Base-by-base conservation (phyloP, 2,888 invertebrate species). In the Andrena fulva region DNA sequence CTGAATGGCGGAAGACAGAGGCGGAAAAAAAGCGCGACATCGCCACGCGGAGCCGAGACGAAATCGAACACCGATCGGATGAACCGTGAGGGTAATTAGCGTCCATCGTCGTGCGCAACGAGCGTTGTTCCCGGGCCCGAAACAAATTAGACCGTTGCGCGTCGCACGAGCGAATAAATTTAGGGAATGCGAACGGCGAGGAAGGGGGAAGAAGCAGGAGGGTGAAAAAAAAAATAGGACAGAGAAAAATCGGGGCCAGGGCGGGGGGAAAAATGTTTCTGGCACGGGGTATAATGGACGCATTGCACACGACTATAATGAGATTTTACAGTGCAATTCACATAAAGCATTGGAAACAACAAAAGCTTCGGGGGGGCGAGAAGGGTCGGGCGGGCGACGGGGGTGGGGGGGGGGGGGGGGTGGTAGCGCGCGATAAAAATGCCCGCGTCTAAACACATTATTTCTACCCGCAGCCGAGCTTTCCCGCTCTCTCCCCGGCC, bases 311-410 rank as follows among this genome's bases (percentile, higher is more conserved):
- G 90, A 90, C 90, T 92, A 91, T 93, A 93, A 93, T 93, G 93
- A 93, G 93, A 93, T 93, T 93, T 93, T 91, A 92, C 93, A 90
- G 90, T 92, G 92, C 92, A 91, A 91, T 92, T 92, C 92, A 91
- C 91, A 91, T 91, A 91, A 92, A 92, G 92, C 93, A 92, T 92
- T 89, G 93, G 90, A 90, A 92, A 92, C 90, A 90, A 90, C 90
- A 89, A 89, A 90, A 90, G 89, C 82, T 84, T 74, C 71, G 72
- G 69, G 72, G 72, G 31, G 20, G 31, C 27, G 66, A 5, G 72
- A 75, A 63, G 67, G 35, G 73, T 76, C 73, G 74, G 74, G 54
- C 20, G n/a, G 10, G 5, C 31, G 48, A 7, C 31, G 48, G n/a
- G 54, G n/a, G 27, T n/a, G n/a, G n/a, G n/a, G n/a, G n/a, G n/a